phyloP scores from a whole-genome alignment of 2,888 invertebrate species.

The Octodonta nipae region DNA sequence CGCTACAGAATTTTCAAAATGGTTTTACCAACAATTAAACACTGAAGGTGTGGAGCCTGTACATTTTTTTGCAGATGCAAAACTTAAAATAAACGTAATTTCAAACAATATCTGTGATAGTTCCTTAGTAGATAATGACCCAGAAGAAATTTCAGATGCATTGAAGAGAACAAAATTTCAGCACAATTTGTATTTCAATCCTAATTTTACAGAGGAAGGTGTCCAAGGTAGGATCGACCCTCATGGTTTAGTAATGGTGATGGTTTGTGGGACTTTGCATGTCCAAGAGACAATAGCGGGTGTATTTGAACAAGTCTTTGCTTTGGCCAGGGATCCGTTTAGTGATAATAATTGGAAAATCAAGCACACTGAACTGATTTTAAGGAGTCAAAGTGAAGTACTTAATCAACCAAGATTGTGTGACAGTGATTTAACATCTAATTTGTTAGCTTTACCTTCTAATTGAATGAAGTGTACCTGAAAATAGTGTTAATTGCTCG shows the following conservation, averaged over 20 bases:
- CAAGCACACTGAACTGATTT: slow-evolving; percentile 41
- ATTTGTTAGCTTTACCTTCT: no score
- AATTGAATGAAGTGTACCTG: no score
- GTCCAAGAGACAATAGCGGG: slow-evolving; percentile 40
- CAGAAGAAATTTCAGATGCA: slow-evolving; percentile 29
- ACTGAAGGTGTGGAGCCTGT: slow-evolving; percentile 32
- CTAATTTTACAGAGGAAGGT: slow-evolving; percentile 44
- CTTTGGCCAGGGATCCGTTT: slow-evolving; percentile 47
- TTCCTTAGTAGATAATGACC: slow-evolving; percentile 24
- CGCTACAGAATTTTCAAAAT: slow-evolving; percentile 43
- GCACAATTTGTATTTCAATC: slow-evolving; percentile 44
- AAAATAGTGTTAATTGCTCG: no score
- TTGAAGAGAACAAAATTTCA: slow-evolving; percentile 32
- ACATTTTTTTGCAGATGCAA: slow-evolving; percentile 45
- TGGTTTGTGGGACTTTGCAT: slow-evolving; percentile 52
- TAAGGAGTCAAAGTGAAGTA: slow-evolving; percentile 30
- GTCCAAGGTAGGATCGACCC: slow-evolving; percentile 44
- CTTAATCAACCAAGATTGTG: slow-evolving; percentile 20
- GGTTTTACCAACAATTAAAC: slow-evolving; percentile 43
- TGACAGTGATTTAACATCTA: slow-evolving; percentile 25
- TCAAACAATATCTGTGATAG: slow-evolving; percentile 20
- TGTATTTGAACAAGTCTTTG: slow-evolving; percentile 52
- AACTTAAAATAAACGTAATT: slow-evolving; percentile 28
- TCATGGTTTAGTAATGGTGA: slow-evolving; percentile 48
- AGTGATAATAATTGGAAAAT: slow-evolving; percentile 55